Evolutionary conservation across 2,888 invertebrate species (phyloP).

Genomic region (Lasioglossum morio): DNA sequence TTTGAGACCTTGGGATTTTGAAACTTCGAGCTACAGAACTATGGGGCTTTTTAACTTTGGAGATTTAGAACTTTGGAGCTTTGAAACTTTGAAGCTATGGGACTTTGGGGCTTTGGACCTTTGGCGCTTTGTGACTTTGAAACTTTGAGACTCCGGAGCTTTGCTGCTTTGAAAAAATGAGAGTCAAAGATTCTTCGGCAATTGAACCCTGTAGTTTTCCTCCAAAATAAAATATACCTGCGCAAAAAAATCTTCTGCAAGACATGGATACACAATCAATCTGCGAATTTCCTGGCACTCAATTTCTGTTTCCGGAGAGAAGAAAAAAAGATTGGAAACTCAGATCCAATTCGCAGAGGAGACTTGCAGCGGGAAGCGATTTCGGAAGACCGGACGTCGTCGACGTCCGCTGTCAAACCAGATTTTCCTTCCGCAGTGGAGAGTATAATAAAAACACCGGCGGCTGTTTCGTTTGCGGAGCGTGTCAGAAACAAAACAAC

Average conservation of each 20-base stretch:
- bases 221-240: background rate
- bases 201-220: background rate
- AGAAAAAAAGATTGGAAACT: background rate
- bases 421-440: background rate
- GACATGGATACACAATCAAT: background rate
- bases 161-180: too few species aligned
- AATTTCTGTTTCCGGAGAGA: background rate
- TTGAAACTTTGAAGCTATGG: too few species aligned
- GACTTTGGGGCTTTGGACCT: too few species aligned
- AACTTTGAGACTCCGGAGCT: background rate
- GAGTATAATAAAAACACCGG: background rate
- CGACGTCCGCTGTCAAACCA: background rate
- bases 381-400: background rate
- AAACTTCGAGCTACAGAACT: too few species aligned
- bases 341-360: background rate
- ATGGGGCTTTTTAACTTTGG: too few species aligned
- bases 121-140: rapidly evolving
- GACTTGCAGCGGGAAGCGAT: background rate
- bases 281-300: background rate
- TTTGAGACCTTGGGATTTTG: too few species aligned
- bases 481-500: constrained; percentile 3
- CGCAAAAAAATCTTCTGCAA: background rate
- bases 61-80: too few species aligned
- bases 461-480: background rate
- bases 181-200: background rate